Conservation (phyloP, 1,140 invertebrate genomes). For the Lordiphosa stackelbergi region DNA sequence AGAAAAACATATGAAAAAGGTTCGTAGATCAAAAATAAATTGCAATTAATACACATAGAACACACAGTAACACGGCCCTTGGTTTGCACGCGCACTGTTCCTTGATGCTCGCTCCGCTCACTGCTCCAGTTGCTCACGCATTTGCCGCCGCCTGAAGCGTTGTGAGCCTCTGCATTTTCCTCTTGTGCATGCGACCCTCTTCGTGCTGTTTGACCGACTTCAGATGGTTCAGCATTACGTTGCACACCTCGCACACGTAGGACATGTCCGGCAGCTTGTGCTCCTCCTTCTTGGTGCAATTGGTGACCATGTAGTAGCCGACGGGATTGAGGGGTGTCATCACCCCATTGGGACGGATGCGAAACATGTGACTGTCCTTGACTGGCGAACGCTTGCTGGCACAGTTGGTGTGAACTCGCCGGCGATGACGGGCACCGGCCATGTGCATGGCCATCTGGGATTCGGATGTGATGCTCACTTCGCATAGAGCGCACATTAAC, state of each 20-base stretch:
- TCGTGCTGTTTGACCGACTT: conserved; percentile 81
- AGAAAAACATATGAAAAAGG: conserved; percentile 44
- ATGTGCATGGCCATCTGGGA: conserved; percentile 77
- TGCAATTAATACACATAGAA: conserved; percentile 46
- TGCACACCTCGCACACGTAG: conserved; percentile 82
- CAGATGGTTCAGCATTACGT: conserved; percentile 81
- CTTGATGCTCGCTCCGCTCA: neutral
- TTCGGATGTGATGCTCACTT: conserved; percentile 76
- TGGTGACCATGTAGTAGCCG: conserved; percentile 16
- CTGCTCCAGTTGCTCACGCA: conserved; percentile 1
- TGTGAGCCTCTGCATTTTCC: conserved; percentile 23
- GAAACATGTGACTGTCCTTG: conserved; percentile 35
- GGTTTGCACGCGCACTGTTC: neutral
- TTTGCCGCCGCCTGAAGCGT: neutral
- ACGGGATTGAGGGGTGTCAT: conserved; percentile 27
- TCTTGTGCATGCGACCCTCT: conserved; percentile 80
- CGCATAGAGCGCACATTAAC: conserved; percentile 77
- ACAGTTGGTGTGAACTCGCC: conserved; percentile 34
- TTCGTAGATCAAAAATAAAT: conserved; percentile 61
- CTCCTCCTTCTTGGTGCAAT: conserved; percentile 32
- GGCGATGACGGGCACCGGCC: conserved; percentile 75
- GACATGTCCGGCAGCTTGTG: conserved; percentile 80
- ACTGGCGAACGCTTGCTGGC: neutral
- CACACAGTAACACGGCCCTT: conserved; percentile 23
- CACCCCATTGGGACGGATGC: conserved; percentile 28